A percentile compares a stretch with the other conserved stretches of the same genome.
These are phyloP conservation scores for Leucophenga varia DNA, from an alignment of 1,140 invertebrate species.

Conservation along the genomic window DNA sequence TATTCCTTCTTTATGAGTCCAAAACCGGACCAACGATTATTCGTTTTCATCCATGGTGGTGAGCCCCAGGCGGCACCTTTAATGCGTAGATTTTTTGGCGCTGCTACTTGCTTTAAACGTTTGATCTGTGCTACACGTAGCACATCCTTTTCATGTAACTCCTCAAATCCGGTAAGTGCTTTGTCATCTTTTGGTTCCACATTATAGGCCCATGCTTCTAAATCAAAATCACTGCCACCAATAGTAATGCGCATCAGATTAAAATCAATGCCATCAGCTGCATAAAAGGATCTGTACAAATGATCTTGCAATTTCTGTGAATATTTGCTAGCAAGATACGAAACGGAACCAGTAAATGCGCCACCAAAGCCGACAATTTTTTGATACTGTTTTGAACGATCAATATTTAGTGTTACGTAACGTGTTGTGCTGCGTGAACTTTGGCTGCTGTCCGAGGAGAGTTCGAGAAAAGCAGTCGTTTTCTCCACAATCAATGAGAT, in stretches of 20 bases:
- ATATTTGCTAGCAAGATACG: conserved; percentile 72
- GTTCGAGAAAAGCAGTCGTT: conserved; percentile 10
- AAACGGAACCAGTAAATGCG: conserved; percentile 82
- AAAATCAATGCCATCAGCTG: conserved; percentile 70
- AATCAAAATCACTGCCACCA: conserved; percentile 78
- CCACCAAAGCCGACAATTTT: conserved; percentile 79
- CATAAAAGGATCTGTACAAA: conserved; percentile 66
- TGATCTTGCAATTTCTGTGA: conserved; percentile 60
- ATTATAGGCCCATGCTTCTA: conserved; percentile 61
- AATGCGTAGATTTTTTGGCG: conserved; percentile 56
- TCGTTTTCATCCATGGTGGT: conserved; percentile 93
- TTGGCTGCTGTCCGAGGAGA: not conserved
- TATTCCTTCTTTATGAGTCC: conserved; percentile 66
- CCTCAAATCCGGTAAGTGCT: conserved; percentile 66
- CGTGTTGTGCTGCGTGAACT: conserved; percentile 23
- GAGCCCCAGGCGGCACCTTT: conserved; percentile 80
- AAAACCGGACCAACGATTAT: conserved; percentile 62
- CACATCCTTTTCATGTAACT: conserved; percentile 37
- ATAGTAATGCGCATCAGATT: conserved; percentile 77
- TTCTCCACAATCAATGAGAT: conserved; percentile 19
- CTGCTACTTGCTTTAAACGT: conserved; percentile 32
- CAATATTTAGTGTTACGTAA: conserved; percentile 32
- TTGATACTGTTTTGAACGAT: conserved; percentile 59
- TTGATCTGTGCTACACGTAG: conserved; percentile 36
- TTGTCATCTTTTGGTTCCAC: conserved; percentile 63